phyloP scores from a whole-genome alignment of 2,797 vertebrate species.

The Ibycter americanus region DNA sequence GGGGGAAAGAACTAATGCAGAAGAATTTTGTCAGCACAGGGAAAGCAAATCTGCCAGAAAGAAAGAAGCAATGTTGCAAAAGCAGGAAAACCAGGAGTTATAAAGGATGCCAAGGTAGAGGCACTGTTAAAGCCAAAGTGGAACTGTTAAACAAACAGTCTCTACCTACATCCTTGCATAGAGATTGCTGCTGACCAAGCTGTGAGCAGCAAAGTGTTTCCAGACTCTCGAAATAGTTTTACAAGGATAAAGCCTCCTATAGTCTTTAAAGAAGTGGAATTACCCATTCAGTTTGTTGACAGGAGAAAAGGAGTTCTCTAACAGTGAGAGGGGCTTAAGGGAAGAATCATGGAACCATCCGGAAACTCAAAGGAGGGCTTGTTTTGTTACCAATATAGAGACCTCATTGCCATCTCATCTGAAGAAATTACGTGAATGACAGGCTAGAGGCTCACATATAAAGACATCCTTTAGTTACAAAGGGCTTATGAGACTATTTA shows the following conservation, averaged over 20 bases:
- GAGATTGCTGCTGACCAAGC: not conserved
- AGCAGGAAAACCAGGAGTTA: not conserved
- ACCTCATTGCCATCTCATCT: not conserved
- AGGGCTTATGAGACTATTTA: not conserved
- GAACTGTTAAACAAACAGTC: not conserved
- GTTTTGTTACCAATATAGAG: not conserved
- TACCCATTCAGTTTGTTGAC: not conserved
- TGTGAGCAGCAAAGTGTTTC: not conserved
- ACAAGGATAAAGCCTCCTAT: not conserved
- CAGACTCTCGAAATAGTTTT: not conserved
- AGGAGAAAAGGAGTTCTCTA: not conserved
- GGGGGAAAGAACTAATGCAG: not conserved
- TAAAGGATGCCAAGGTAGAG: not conserved
- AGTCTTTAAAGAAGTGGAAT: not conserved
- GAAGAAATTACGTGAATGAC: not conserved
- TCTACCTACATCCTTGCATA: not conserved
- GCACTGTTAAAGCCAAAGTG: not conserved
- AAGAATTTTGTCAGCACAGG: not conserved
- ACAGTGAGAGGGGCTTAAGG: not conserved
- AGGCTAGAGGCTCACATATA: not conserved
- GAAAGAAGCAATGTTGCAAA: not conserved
- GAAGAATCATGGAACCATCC: not conserved
- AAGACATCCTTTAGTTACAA: not conserved
- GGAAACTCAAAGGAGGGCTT: not conserved
- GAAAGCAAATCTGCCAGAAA: not conserved